A percentile compares a stretch with the other conserved stretches of the same genome.
Evolutionary conservation across 2,888 invertebrate species (phyloP).

Genomic region (Cryptocephalus moraei): DNA sequence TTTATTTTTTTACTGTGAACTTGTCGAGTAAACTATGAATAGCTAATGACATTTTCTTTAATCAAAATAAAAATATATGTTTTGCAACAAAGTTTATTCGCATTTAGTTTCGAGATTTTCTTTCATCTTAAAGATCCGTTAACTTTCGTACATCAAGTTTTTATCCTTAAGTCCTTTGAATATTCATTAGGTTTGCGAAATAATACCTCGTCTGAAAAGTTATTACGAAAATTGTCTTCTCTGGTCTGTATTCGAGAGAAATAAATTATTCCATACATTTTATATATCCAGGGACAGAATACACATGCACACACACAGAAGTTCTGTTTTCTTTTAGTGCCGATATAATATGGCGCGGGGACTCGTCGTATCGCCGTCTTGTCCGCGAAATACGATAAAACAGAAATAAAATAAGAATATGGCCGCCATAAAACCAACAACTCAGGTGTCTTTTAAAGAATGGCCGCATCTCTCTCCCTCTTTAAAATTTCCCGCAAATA

Average conservation of each 20-base stretch:
- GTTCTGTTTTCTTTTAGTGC: constrained; percentile 32
- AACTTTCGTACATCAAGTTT: too few species aligned
- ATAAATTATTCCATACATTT: constrained; percentile 40
- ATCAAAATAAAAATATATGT: too few species aligned
- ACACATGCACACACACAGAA: constrained; percentile 16
- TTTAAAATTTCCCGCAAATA: constrained; percentile 16
- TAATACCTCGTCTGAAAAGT: too few species aligned
- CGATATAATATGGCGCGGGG: constrained; percentile 23
- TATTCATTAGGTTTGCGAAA: too few species aligned
- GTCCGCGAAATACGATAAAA: constrained; percentile 26
- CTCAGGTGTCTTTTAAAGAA: constrained; percentile 29
- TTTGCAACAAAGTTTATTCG: too few species aligned
- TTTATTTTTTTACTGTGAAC: too few species aligned
- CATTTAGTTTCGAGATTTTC: too few species aligned
- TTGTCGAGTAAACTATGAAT: too few species aligned
- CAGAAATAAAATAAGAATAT: constrained; percentile 31
- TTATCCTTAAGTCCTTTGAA: too few species aligned
- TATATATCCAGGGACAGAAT: constrained; percentile 34
- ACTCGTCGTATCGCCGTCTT: constrained; percentile 16
- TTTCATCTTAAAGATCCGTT: too few species aligned
- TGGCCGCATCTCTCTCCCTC: constrained; percentile 13
- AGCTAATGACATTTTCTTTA: too few species aligned
- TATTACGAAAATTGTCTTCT: constrained; percentile 1
- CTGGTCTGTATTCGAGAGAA: constrained; percentile 11
- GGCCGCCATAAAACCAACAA: constrained; percentile 26